These are phyloP conservation scores for Drosophila paulistorum DNA, from an alignment of 1,140 invertebrate genomes.

Conservation along the genomic window DNA sequence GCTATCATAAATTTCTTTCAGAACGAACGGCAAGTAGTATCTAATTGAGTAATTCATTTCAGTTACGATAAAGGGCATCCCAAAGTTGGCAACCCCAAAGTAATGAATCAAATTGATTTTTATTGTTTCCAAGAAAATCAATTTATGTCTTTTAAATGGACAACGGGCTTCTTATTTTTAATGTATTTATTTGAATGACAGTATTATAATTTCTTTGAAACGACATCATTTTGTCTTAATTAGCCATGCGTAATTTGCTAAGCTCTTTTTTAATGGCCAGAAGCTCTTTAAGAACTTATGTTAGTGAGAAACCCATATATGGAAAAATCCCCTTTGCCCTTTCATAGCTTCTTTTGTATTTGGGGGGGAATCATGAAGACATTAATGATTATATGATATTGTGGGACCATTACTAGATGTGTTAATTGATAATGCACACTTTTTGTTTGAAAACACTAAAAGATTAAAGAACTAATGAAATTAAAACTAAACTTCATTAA, in stretches of 20 bases:
- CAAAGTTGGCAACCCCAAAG: background rate
- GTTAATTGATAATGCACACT: constrained; percentile 3
- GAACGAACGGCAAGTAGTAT: no score
- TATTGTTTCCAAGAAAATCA: background rate
- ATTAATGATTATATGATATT: constrained; percentile 1
- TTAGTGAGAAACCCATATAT: background rate
- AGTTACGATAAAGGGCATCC: no score
- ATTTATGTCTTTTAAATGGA: constrained; percentile 1
- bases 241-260: background rate
- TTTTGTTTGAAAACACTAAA: background rate
- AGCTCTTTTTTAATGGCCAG: background rate
- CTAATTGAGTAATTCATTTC: no score
- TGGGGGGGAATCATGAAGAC: background rate
- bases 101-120: background rate
- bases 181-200: constrained; percentile 2
- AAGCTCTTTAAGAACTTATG: constrained; percentile 2
- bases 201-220: background rate
- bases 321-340: background rate
- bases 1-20: no score
- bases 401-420: background rate
- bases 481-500: constrained; percentile 7
- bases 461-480: constrained; percentile 3
- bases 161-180: background rate
- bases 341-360: background rate
- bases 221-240: constrained; percentile 7